Conservation (phyloP, 2,888 invertebrate species). For the Cryptus viduatorius region DNA sequence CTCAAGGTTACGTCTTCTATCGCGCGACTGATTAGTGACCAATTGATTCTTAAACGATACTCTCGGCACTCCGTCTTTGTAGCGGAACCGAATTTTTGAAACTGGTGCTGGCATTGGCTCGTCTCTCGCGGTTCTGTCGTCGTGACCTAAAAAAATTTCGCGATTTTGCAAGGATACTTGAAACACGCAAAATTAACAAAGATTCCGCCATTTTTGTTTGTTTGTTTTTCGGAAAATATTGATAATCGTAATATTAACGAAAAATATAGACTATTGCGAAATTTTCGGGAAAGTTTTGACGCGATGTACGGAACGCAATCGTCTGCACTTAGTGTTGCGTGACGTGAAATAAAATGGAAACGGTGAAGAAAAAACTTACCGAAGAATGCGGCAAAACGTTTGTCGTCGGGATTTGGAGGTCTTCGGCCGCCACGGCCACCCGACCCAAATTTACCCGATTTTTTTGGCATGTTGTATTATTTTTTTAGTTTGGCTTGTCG, state of each 20-base stretch:
- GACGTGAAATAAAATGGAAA: neutral
- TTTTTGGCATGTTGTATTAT: slow-evolving; percentile 77
- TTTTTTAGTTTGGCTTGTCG: neutral
- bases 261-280: slow-evolving; percentile 13
- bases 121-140: slow-evolving; percentile 74
- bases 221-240: neutral
- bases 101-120: slow-evolving; percentile 54
- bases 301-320: neutral
- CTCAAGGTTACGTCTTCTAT: slow-evolving; percentile 40
- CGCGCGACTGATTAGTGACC: slow-evolving; percentile 75
- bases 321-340: neutral
- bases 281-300: neutral
- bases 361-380: slow-evolving; percentile 72
- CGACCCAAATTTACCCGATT: slow-evolving; percentile 73
- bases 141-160: slow-evolving; percentile 74
- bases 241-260: neutral
- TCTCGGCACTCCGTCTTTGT: slow-evolving; percentile 72
- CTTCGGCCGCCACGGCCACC: slow-evolving; percentile 65
- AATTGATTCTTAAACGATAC: slow-evolving; percentile 80
- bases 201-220: neutral
- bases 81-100: neutral
- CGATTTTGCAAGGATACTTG: neutral
- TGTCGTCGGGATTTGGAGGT: slow-evolving; percentile 67
- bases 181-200: neutral
- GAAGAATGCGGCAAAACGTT: slow-evolving; percentile 78